These are phyloP conservation scores for Scomber scombrus DNA, from an alignment of 2,113 vertebrate genomes.

Conservation along the genomic window DNA sequence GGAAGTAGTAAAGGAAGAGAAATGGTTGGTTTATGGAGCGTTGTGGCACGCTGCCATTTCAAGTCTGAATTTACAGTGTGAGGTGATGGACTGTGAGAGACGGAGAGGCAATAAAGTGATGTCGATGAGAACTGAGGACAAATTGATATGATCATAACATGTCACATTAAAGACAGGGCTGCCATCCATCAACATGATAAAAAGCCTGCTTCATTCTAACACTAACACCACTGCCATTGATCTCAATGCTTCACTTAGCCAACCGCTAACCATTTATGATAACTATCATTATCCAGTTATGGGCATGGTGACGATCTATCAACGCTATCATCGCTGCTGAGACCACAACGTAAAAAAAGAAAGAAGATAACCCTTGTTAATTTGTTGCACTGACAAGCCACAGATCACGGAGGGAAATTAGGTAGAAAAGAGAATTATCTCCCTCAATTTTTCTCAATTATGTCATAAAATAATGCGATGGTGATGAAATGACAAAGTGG, in stretches of 20 bases:
- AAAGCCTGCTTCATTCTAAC: conserved; percentile 66
- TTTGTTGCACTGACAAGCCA: conserved; percentile 36
- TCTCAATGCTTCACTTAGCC: conserved; percentile 73
- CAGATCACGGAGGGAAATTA: conserved; percentile 50
- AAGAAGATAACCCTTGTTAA: conserved; percentile 50
- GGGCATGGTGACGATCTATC: conserved; percentile 51
- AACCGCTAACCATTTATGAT: conserved; percentile 70
- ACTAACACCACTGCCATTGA: conserved; percentile 66
- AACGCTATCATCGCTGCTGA: background rate
- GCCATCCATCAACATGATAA: conserved; percentile 83
- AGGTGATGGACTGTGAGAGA: conserved; percentile 68
- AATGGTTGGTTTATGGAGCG: conserved; percentile 64
- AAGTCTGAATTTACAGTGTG: conserved; percentile 70
- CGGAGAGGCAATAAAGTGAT: conserved; percentile 76
- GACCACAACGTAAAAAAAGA: conserved; percentile 13
- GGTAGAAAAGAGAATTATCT: conserved; percentile 64
- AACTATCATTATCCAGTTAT: conserved; percentile 73
- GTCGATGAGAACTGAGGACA: conserved; percentile 77
- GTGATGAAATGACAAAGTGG: conserved; percentile 41
- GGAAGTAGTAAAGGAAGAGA: conserved; percentile 28
- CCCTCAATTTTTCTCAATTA: conserved; percentile 53
- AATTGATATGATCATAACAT: conserved; percentile 84
- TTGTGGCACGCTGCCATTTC: conserved; percentile 60
- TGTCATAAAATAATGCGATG: conserved; percentile 52
- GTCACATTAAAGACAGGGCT: conserved; percentile 79